Evolutionary conservation across 2,888 invertebrate genomes (phyloP), one percentile per base, ranked within the genome.

Genomic region (Patella ulyssiponensis): DNA sequence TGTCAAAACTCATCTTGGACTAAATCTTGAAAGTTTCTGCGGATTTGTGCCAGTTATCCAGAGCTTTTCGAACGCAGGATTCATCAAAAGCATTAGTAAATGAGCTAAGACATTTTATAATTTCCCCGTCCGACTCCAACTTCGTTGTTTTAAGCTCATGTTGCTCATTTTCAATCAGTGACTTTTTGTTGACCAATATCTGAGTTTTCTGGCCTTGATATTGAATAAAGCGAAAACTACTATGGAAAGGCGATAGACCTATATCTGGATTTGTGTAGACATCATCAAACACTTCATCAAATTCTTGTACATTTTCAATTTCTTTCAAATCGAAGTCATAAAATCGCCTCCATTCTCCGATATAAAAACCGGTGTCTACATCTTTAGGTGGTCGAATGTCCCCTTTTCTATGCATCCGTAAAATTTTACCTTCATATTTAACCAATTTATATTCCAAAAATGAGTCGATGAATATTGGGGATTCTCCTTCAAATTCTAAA

Each of bases 401-500:
- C n/a, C 81, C 81, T 27, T 81, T 73, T 4, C 83, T 74, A 64
- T 83, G 84, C 81, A 83, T 79, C 33, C 83, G 79, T 4, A 82
- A 69, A 12, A 81, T 72, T 75, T 78, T 77, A 1, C 79, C 83
- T 12, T 79, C 80, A 54, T 78, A 53, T 17, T 76, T 78, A 1
- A 84, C 76, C 73, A 79, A 84, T 58, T 84, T 84, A 71, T 83
- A 84, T 58, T 82, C 81, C 14, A 84, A 75, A 53, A 80, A 83
- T 11, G 83, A 82, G n/a, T 82, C 79, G 17, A 77, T n/a, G 44
- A 70, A 83, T n/a, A 74, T 58, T 0, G 79, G 81, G 1, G 82
- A 80, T 56, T 85, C 83, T 53, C 73, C 58, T 20, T 83, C 81
- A 71, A 83, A 83, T 69, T 81, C 78, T n/a, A 85, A 72, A 72